Base-by-base conservation (phyloP, 2,797 vertebrate species). In the Epinephelus awoara region DNA sequence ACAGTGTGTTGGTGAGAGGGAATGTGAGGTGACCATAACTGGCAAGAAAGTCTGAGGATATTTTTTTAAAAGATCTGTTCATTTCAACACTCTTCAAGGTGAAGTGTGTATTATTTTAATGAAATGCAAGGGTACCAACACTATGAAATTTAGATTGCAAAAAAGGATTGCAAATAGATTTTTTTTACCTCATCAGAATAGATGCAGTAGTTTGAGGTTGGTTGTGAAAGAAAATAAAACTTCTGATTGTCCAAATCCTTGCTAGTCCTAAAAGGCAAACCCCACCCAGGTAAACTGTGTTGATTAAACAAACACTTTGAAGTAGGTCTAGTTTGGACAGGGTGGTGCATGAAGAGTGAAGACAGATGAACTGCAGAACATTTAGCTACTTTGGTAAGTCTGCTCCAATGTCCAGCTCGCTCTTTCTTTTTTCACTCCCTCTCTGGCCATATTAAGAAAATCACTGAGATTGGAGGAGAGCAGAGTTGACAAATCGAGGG, bases 371-470 rank as follows among this genome's bases (percentile, higher is more conserved):
- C 18, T 29, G 13, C 0, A 0, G 34, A 69, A 77, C 73, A 68
- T 79, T 75, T 17, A 73, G 44, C 49, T 21, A 19, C 56, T 80
- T 61, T 59, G 13, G 14, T 57, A 23, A 63, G 54, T 67, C n/a
- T 19, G 42, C 40, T 77, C 50, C 42, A 52, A 18, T 13, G 21
- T 68, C 29, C 34, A 67, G 42, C 49, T 67, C 67, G 40, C 50
- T 52, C 44, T 14, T 27, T 75, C 34, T 77, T 61, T 67, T 67
- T 70, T 82, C 74, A 76, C 79, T 82, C 65, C 55, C 69, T 78
- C 69, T 83, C 55, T 74, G 73, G 62, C 90, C 89, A 84, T 91
- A 87, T 90, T 89, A 88, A 93, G 91, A 86, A 79, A 91, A 86
- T 82, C 62, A 42, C 66, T 68, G 58, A 79, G 82, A 87, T 68